phyloP scores from a whole-genome alignment of 2,113 vertebrate species.

The Lophochroa leadbeateri region DNA sequence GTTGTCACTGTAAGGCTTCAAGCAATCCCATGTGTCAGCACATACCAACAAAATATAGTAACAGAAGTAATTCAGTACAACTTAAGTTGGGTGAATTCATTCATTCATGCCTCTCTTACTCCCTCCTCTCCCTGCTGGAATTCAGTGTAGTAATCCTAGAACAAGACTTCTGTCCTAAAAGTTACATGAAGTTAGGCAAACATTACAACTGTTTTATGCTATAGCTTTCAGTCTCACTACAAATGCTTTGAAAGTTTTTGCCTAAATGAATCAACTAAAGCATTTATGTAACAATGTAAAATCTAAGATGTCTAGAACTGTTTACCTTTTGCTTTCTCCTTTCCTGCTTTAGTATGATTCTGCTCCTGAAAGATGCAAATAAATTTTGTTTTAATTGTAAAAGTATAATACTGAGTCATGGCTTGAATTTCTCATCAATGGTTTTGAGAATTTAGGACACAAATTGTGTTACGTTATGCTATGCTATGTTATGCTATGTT shows the following conservation, averaged over 20 bases:
- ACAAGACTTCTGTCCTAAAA: neutral
- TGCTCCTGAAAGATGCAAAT: conserved; percentile 76
- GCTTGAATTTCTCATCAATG: neutral
- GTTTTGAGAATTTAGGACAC: neutral
- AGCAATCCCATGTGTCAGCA: neutral
- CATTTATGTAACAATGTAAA: neutral
- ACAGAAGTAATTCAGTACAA: neutral
- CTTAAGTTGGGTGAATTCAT: neutral
- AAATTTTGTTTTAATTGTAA: neutral
- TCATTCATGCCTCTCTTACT: neutral
- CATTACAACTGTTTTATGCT: neutral
- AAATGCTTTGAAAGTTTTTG: neutral
- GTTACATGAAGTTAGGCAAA: neutral
- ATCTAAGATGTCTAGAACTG: neutral
- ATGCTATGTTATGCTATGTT: neutral
- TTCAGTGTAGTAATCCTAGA: neutral
- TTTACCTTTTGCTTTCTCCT: conserved; percentile 86
- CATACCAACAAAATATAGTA: neutral
- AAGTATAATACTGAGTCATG: neutral
- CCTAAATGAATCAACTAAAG: neutral
- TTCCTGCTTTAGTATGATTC: conserved; percentile 83
- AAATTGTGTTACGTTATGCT: neutral
- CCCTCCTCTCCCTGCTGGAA: neutral
- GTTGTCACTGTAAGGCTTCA: neutral
- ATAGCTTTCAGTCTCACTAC: neutral